Evolutionary conservation across 2,113 vertebrate genomes (phyloP), one percentile per base, ranked within the genome.

Genomic region (Rhadina sibilatrix): DNA sequence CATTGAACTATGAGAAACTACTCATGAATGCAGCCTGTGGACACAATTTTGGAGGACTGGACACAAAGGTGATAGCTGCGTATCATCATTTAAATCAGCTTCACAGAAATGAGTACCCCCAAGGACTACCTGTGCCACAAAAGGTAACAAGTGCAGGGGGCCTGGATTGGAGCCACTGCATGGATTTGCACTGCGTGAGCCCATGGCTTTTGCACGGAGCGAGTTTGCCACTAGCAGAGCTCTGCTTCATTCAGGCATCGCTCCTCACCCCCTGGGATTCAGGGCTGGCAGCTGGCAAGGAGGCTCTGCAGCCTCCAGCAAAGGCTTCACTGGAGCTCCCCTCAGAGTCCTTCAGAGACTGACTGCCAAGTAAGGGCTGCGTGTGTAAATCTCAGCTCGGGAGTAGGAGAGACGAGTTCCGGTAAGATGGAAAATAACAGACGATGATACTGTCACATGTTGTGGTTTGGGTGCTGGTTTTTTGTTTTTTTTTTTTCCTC

Each of bases 221-320:
- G 38, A 33, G 69, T 54, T 33, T 78, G 33, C 63, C 4, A 31
- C 42, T 1, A 21, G 42, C 52, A 74, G 59, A 74, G 77, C 76
- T 77, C 37, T 0, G 13, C n/a, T 72, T 69, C 91, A 37, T 47
- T 65, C 6, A 50, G 50, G 63, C 59, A 63, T 27, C 0, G 0
- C 80, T 89, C 64, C 76, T 78, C 46, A 0, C 5, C 33, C 33
- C 4, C 15, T 17, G 53, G 61, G 75, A 71, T 42, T 54, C 56
- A 16, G 35, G 12, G 46, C 9, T 21, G 27, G 61, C 77, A 70
- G 30, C 65, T 82, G 70, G 38, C 38, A 84, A 75, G 25, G 78
- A 92, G 53, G 30, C 27, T 76, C 33, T 10, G 37, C 50, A 91
- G 56, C 35, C 42, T 46, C 50, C 21, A 7, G 87, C 37, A 74